Evolutionary conservation across 2,888 invertebrate genomes (phyloP), one percentile per base, ranked within the genome.

Genomic region (Harmothoe impar): DNA sequence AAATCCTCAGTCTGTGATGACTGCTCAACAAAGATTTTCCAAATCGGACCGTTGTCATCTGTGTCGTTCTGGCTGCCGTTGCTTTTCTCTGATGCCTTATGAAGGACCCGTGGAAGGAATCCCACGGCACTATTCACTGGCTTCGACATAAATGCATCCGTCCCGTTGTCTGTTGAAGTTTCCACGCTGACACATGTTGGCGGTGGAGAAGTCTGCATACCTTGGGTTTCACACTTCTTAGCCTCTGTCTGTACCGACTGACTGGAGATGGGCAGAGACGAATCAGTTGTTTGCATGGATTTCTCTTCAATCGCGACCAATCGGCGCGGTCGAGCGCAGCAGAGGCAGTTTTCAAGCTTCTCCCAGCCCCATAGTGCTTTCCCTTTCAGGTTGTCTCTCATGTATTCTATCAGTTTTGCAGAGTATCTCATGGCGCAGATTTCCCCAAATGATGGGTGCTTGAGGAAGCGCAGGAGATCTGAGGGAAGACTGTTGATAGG

Each of bases 1-100:
- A 62, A 62, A n/a, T 33, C 35, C 35, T 81, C 81, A 17, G 81
- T 81, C 81, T 81, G 81, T 7, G 35, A 81, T 17, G 35, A 33
- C 81, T 33, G 3, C n/a, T 81, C 81, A 33, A 81, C 81, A 20
- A 81, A 43, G 20, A 81, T 81, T 35, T 35, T 81, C 20, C 33
- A 33, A 5, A 81, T 33, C 5, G 10, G 33, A 12, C 5, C 20
- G 23, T 81, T 17, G 17, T 17, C 17, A 31, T 1, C 31, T 1
- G 1, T 29, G 31, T 77, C 77, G 15, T 62, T 25, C 77, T 31
- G n/a, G 15, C 77, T 77, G 5, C n/a, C n/a, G n/a, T 77, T 25
- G 31, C 31, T 77, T 31, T 29, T 77, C 31, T 77, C 77, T 23
- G 33, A 12, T 17, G 43, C 12, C 25, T 43, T 81, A 12, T 81